A percentile compares a stretch with the other conserved stretches of the same genome.
Conservation (phyloP, 64 coral and sea anemone genomes). For the Platygyra sinensis region DNA sequence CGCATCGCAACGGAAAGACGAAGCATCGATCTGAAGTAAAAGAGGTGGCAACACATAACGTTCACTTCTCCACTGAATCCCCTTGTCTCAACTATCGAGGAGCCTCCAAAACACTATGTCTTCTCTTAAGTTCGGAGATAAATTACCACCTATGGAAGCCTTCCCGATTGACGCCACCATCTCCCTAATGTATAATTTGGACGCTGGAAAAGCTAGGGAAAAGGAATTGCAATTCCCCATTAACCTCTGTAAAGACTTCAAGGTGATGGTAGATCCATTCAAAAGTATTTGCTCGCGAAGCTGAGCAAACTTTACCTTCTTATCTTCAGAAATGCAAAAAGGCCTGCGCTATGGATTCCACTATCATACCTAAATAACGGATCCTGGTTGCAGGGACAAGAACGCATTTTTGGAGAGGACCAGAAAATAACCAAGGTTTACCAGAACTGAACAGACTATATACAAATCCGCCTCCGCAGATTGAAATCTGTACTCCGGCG, state of each 20-base stretch:
- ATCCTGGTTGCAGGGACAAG: constrained; percentile 17
- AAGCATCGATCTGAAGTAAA: constrained; percentile 29
- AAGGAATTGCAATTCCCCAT: constrained; percentile 45
- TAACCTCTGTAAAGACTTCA: constrained; percentile 36
- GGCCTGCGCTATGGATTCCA: constrained; percentile 4
- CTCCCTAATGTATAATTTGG: too few relatives aligned
- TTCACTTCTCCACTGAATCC: not conserved
- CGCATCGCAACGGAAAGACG: constrained; percentile 31
- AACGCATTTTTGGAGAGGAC: constrained; percentile 54
- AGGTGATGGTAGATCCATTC: not conserved
- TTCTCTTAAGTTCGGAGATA: too few relatives aligned
- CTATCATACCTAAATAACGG: constrained; percentile 5
- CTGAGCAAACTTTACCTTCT: constrained; percentile 7
- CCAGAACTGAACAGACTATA: constrained; percentile 21
- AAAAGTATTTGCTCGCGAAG: constrained; percentile 30
- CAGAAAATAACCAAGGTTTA: not conserved
- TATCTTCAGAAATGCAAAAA: constrained; percentile 11
- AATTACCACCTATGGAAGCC: too few relatives aligned
- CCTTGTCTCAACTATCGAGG: constrained; percentile 7
- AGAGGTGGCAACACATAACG: not conserved
- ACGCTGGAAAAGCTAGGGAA: constrained; percentile 18
- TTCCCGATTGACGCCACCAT: too few relatives aligned
- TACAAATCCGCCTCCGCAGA: constrained; percentile 37
- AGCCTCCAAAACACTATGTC: too few relatives aligned
- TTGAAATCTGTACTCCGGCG: not conserved